Conservation (phyloP, 64 coral and sea anemone species). For the Montipora capricornis region DNA sequence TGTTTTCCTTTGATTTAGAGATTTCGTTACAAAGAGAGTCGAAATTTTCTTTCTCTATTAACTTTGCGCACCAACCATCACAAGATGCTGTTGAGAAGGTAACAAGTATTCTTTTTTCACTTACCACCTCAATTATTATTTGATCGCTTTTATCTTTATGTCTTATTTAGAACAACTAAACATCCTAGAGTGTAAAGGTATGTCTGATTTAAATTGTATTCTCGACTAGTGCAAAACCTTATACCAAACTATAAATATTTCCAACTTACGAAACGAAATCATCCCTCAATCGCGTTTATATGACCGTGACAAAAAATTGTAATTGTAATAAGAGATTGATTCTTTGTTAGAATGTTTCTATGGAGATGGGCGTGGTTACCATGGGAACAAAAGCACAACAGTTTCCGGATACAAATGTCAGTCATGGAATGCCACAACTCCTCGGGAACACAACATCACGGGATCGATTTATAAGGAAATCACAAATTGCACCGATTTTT, state of each 20-base stretch:
- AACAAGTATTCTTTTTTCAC: neutral
- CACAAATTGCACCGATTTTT: constrained; percentile 9
- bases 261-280: neutral
- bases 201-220: neutral
- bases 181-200: constrained; percentile 17
- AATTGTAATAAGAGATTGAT: neutral
- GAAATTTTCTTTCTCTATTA: too few species aligned
- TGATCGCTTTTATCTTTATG: neutral
- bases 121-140: neutral
- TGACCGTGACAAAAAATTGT: too few species aligned
- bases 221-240: too few species aligned
- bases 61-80: too few species aligned
- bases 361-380: constrained; percentile 64
- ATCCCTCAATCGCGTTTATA: neutral
- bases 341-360: constrained; percentile 55
- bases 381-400: constrained; percentile 39
- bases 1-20: too few species aligned
- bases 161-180: neutral
- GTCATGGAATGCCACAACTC: constrained; percentile 32
- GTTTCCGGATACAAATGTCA: constrained; percentile 45
- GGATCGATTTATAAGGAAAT: neutral
- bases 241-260: too few species aligned
- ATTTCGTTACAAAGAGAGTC: too few species aligned
- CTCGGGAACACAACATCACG: constrained; percentile 1
- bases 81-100: too few species aligned